phyloP scores from a whole-genome alignment of 2,888 invertebrate genomes.

The Chelonus formosanus region DNA sequence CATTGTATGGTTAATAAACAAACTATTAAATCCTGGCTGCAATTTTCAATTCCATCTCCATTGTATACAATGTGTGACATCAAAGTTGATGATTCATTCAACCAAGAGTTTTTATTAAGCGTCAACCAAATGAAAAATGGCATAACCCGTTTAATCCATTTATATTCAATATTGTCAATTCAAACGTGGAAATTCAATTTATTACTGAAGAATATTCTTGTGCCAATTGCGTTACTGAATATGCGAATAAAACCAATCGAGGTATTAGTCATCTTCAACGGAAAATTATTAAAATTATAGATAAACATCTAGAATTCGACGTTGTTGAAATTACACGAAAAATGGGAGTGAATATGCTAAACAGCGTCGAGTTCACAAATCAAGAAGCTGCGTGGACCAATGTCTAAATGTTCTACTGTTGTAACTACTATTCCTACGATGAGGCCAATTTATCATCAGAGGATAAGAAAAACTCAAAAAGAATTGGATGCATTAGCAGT shows the following conservation, averaged over 20 bases:
- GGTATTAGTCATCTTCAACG: constrained; percentile 46
- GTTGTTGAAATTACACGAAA: constrained; percentile 47
- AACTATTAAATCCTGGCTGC: constrained; percentile 50
- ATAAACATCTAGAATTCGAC: constrained; percentile 57
- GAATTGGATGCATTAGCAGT: constrained; percentile 47
- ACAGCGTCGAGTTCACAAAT: constrained; percentile 21
- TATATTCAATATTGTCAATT: constrained; percentile 36
- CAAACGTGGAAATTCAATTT: constrained; percentile 42
- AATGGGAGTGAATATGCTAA: constrained; percentile 29
- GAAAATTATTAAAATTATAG: constrained; percentile 38
- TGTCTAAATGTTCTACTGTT: constrained; percentile 32
- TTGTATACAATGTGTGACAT: constrained; percentile 37
- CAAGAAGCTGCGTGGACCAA: constrained; percentile 29
- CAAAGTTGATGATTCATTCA: constrained; percentile 39
- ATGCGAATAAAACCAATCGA: constrained; percentile 45
- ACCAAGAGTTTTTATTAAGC: constrained; percentile 40
- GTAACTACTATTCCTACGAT: constrained; percentile 39
- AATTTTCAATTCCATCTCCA: constrained; percentile 20
- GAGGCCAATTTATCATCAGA: constrained; percentile 59
- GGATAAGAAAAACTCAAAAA: constrained; percentile 53
- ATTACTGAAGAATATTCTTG: constrained; percentile 40
- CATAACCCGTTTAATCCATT: constrained; percentile 45
- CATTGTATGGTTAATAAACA: constrained; percentile 46
- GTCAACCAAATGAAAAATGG: constrained; percentile 36
- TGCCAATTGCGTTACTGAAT: constrained; percentile 44